phyloP scores from a whole-genome alignment of 2,797 vertebrate genomes.

The Arctocebus calabarensis region DNA sequence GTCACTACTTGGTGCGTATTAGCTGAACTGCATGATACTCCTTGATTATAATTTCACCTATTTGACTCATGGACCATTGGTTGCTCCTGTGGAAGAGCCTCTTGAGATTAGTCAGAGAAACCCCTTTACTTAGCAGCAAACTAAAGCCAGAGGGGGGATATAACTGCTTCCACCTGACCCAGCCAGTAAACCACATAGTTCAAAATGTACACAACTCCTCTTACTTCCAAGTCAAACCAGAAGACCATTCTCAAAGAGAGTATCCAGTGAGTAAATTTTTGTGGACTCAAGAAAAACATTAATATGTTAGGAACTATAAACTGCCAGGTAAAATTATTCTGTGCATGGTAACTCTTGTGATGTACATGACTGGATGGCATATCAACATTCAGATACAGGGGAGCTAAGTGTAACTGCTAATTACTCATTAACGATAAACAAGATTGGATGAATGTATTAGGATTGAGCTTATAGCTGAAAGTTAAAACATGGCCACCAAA shows the following conservation, averaged over 20 bases:
- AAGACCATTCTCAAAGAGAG: not conserved
- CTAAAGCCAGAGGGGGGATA: not conserved
- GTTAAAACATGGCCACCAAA: not conserved
- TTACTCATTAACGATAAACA: conserved; percentile 75
- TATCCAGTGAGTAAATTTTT: not conserved
- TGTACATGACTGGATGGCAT: conserved; percentile 68
- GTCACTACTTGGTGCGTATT: not conserved
- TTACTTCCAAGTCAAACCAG: not conserved
- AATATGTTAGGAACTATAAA: conserved; percentile 41
- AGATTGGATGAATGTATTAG: conserved; percentile 38
- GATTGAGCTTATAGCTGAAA: not conserved
- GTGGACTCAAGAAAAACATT: conserved; percentile 1
- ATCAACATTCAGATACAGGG: conserved; percentile 69
- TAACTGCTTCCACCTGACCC: not conserved
- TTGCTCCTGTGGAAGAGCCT: not conserved
- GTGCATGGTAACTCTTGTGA: conserved; percentile 53
- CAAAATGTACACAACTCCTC: not conserved
- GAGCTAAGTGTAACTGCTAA: conserved; percentile 63
- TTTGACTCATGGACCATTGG: not conserved
- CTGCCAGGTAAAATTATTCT: conserved; percentile 72
- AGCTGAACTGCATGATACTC: not conserved
- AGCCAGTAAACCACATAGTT: not conserved
- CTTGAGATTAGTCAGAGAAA: conserved; percentile 26
- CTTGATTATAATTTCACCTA: not conserved
- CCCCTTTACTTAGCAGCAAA: not conserved